Percentiles rank a stretch among this genome's conserved stretches.
These are phyloP conservation scores for Eutrigla gurnardus DNA, from an alignment of 2,797 vertebrate genomes.

Conservation along the genomic window DNA sequence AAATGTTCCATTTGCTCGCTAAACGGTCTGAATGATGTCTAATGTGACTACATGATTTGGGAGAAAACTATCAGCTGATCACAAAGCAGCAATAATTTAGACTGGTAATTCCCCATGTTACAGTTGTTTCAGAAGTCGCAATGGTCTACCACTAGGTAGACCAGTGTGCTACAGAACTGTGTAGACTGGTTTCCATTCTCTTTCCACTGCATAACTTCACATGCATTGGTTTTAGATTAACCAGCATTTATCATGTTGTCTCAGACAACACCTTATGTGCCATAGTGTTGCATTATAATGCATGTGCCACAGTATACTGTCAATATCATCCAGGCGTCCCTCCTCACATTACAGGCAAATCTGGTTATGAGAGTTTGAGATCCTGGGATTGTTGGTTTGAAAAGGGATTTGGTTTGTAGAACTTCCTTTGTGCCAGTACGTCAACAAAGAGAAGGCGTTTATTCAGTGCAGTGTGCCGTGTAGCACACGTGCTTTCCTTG, in stretches of 20 bases:
- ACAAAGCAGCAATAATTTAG: conserved; percentile 48
- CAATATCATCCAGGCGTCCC: not conserved
- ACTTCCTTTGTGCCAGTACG: not conserved
- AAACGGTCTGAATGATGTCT: conserved; percentile 28
- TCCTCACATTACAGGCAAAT: not conserved
- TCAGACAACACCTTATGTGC: conserved; percentile 48
- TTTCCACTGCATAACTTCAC: conserved; percentile 4
- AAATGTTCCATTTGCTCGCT: conserved; percentile 36
- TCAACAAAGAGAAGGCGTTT: not conserved
- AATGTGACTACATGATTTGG: conserved; percentile 12
- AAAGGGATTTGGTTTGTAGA: conserved; percentile 8
- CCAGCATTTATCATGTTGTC: conserved; percentile 55
- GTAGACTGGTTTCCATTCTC: conserved; percentile 10
- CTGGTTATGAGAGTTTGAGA: not conserved
- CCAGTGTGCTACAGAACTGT: not conserved
- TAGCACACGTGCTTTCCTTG: not conserved
- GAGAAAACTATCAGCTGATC: not conserved
- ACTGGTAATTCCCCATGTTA: not conserved
- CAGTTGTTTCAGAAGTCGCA: not conserved
- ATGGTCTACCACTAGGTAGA: not conserved
- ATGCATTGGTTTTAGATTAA: conserved; percentile 29
- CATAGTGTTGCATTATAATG: conserved; percentile 37
- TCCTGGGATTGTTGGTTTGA: not conserved
- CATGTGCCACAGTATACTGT: conserved; percentile 1
- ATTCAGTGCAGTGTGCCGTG: not conserved